These are phyloP conservation scores for Drosophila emarginata DNA, from an alignment of 2,888 invertebrate genomes.

Conservation along the genomic window DNA sequence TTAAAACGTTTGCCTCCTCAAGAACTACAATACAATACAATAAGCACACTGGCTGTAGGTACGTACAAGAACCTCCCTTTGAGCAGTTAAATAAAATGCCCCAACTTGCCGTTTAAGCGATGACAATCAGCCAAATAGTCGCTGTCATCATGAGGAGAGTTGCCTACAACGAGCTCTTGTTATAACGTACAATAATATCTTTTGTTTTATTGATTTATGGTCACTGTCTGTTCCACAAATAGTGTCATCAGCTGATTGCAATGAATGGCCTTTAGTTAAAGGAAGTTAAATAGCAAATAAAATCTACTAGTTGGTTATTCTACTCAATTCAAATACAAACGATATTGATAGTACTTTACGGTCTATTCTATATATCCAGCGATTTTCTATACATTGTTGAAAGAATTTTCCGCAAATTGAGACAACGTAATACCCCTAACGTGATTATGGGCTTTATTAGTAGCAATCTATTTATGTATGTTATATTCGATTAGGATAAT, in stretches of 20 bases:
- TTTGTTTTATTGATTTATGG: conserved; percentile 74
- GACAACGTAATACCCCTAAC: too few relatives aligned
- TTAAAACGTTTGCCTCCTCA: conserved; percentile 61
- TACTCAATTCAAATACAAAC: background rate
- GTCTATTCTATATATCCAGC: background rate
- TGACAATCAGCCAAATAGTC: conserved; percentile 72
- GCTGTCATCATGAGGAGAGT: background rate
- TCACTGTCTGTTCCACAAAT: conserved; percentile 18
- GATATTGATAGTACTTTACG: background rate
- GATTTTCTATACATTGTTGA: too few relatives aligned
- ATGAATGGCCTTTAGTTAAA: conserved; percentile 24
- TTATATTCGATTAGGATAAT: too few relatives aligned
- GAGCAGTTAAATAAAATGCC: conserved; percentile 66
- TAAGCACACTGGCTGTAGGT: background rate
- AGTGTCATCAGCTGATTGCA: conserved; percentile 31
- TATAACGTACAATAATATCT: conserved; percentile 38
- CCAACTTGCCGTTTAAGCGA: conserved; percentile 65
- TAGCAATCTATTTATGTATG: too few relatives aligned
- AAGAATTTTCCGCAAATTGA: too few relatives aligned
- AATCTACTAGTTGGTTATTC: background rate
- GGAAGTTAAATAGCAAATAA: conserved; percentile 13
- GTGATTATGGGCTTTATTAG: too few relatives aligned
- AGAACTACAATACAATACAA: conserved; percentile 25
- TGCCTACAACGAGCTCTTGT: conserved; percentile 31
- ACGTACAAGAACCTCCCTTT: background rate